These are phyloP conservation scores for Sander lucioperca DNA, from an alignment of 2,113 vertebrate genomes.

Conservation along the genomic window DNA sequence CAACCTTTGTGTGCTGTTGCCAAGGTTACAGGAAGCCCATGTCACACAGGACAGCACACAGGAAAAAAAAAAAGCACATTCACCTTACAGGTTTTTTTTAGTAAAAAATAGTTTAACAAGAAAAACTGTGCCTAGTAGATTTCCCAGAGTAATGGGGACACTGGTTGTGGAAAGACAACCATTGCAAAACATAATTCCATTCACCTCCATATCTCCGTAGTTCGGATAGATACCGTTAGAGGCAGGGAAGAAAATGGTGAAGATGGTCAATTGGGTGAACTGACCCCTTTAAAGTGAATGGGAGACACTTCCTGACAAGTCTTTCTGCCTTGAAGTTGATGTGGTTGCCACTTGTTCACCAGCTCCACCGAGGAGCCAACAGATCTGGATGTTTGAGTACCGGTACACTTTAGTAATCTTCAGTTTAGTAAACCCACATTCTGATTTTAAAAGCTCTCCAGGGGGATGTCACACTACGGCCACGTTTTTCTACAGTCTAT, in stretches of 20 bases:
- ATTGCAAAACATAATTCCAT: not conserved
- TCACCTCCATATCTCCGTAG: not conserved
- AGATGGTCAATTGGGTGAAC: not conserved
- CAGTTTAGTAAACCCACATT: not conserved
- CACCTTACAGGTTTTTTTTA: not conserved
- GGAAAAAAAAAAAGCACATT: not conserved
- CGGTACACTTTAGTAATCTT: not conserved
- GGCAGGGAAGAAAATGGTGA: not conserved
- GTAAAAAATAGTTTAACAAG: too few relatives aligned
- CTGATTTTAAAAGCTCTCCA: not conserved
- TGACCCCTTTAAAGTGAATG: not conserved
- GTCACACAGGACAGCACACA: not conserved
- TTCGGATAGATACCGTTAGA: too few relatives aligned
- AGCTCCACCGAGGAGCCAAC: not conserved
- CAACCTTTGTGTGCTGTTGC: conserved; percentile 27
- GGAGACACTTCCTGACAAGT: not conserved
- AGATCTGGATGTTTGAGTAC: not conserved
- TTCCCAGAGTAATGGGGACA: too few relatives aligned
- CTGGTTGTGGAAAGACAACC: too few relatives aligned
- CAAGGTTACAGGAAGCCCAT: conserved; percentile 19
- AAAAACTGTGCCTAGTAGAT: not conserved
- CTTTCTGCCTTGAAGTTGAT: not conserved
- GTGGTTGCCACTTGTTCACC: not conserved
- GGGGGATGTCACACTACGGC: not conserved
- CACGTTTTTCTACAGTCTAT: not conserved